Percentiles rank a stretch among this genome's conserved stretches.
Evolutionary conservation across 2,888 invertebrate species (phyloP).

Genomic region (Drosophila picticornis): DNA sequence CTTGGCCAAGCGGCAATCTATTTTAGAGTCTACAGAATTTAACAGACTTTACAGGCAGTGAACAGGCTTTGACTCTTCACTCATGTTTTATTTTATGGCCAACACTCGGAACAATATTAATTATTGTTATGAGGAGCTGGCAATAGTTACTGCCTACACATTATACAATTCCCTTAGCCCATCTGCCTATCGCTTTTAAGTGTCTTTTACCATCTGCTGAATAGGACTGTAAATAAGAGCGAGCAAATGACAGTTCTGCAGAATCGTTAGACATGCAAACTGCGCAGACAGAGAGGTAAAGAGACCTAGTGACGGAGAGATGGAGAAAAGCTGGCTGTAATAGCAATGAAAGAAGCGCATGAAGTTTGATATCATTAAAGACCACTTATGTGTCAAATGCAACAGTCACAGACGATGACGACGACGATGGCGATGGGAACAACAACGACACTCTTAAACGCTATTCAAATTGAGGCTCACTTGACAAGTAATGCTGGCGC

Average conservation of each 20-base stretch:
- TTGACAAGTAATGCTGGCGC: conserved; percentile 68
- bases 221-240: conserved; percentile 59
- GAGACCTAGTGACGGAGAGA: neutral
- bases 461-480: conserved; percentile 71
- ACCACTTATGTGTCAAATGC: conserved; percentile 77
- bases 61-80: conserved; percentile 1
- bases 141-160: neutral
- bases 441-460: conserved; percentile 61
- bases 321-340: conserved; percentile 33
- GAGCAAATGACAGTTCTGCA: conserved; percentile 59
- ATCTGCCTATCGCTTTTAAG: neutral
- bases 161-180: conserved; percentile 18
- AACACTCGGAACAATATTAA: conserved; percentile 9
- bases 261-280: conserved; percentile 68
- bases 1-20: conserved; percentile 10
- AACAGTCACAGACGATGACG: conserved; percentile 50
- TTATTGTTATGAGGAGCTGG: neutral
- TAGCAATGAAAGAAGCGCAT: conserved; percentile 55
- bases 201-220: conserved; percentile 33
- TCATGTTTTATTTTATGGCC: neutral
- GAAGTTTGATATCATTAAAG: conserved; percentile 74
- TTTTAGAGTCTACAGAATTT: neutral
- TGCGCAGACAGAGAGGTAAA: neutral
- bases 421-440: conserved; percentile 11
- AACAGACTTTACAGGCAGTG: neutral